Evolutionary conservation across 2,797 vertebrate species (phyloP).

Genomic region (Periophthalmus magnuspinnatus): DNA sequence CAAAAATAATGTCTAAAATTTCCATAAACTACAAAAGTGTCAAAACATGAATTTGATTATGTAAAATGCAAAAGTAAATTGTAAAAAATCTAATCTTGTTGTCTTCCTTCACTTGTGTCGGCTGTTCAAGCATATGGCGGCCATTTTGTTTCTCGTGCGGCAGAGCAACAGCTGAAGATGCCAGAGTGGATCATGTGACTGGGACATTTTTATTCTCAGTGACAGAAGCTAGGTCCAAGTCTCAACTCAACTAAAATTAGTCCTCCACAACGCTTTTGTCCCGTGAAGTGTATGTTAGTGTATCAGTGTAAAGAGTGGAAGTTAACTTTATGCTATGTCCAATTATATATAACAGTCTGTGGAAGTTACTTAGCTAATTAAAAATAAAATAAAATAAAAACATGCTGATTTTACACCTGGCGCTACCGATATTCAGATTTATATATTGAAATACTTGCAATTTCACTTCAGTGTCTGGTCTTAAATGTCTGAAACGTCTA

Average conservation of each 20-base stretch:
- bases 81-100: no score
- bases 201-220: slow-evolving; percentile 58
- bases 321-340: no score
- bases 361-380: neutral
- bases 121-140: slow-evolving; percentile 18
- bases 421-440: no score
- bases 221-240: slow-evolving; percentile 55
- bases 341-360: no score
- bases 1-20: neutral
- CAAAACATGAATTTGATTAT: no score
- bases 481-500: no score
- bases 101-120: neutral
- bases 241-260: neutral
- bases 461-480: no score
- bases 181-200: slow-evolving; percentile 48
- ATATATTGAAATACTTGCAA: no score
- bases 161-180: slow-evolving; percentile 66
- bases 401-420: no score
- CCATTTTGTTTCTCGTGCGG: slow-evolving; percentile 44
- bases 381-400: no score
- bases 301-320: neutral
- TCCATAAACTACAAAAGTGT: no score
- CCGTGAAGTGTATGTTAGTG: neutral
- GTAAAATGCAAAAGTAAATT: no score
- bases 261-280: neutral